Base-by-base conservation (phyloP, 1,140 invertebrate genomes). In the Platyscapa corneri region DNA sequence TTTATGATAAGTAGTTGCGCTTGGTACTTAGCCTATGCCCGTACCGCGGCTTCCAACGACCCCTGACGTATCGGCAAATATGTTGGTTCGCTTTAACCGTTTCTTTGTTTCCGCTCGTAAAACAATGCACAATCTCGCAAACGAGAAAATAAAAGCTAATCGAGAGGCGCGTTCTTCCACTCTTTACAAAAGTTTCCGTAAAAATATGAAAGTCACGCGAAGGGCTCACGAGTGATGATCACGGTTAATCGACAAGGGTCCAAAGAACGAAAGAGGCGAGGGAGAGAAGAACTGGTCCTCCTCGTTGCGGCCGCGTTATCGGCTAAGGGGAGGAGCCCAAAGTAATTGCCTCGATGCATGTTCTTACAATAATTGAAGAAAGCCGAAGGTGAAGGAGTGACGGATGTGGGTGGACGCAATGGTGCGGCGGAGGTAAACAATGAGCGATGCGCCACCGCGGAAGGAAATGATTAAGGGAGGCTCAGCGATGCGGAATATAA, bases 351-450 rank as follows among this genome's bases (percentile, higher is more conserved):
- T 70, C 32, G 65, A 27, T 14, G n/a, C 64, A 30, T 20, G 7
- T 30, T 82, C 80, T 82, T 46, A 42, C 7, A 64, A 83, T 83
- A 75, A 83, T 83, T 46, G 72, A 39, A 67, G 53, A 77, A 77
- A 77, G 30, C 39, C 53, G 30, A 39, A 46, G 37, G 23, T n/a
- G 53, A 56, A 53, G 20, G 27, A 56, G 70, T 27, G 82, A 49
- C 72, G 82, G 82, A 83, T 76, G 82, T 77, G 82, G 82, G 82
- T 39, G 53, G 32, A 60, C 10, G 20, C 67, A 30, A 49, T 32
- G 39, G n/a, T 74, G 46, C 64, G 49, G 8, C 8, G 18, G 49
- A 53, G 49, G 7, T 30, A 42, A 82, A 82, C 81, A 82, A 82
- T 82, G 67, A 82, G 32, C 27, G 49, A 74, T 56, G 49, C 42